Evolutionary conservation across 2,113 vertebrate species (phyloP), one percentile per base, ranked within the genome.

Genomic region (Corythoichthys intestinalis): DNA sequence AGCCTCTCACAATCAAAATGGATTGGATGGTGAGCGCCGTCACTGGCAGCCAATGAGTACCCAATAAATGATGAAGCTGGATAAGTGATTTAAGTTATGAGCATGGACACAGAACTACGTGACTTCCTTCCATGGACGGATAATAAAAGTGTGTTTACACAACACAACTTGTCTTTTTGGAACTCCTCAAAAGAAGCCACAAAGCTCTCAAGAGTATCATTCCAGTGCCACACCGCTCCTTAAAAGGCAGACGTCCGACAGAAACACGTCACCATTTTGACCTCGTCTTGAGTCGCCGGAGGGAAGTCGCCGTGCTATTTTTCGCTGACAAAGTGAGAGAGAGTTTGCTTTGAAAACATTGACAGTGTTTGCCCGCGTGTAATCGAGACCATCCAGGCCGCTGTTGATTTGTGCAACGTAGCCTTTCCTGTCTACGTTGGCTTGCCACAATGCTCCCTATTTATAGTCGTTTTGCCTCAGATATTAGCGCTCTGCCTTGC

Each of bases 381-480:
- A 81, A 80, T 80, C 58, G 72, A 82, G 83, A 71, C 62, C 71
- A 62, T 60, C 74, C 67, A 65, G 52, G 65, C 35, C 0, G 53
- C 72, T 77, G 77, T 81, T 70, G 77, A 85, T 81, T 71, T 80
- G 70, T 75, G 74, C 72, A 75, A 74, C 10, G 14, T 46, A 53
- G 67, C 72, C 72, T 81, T 82, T 85, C 83, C 86, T 74, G 41
- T 54, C 70, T 80, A 83, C 73, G 76, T 68, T 80, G 81, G 70
- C 77, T 71, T 65, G 70, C 75, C 80, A 90, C 88, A 90, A 90
- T 87, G 72, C 72, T 69, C 73, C 71, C 88, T 91, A 91, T 90
- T 91, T 91, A 90, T 90, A 90, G 88, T 2, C 4, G 67, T 75
- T 82, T 85, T 76, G 84, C 82, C 73, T 88, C 84, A 82, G 84